Percentiles rank a stretch among this genome's conserved stretches.
Conservation (phyloP, 2,888 invertebrate species). For the Megaustenia siamemsis region DNA sequence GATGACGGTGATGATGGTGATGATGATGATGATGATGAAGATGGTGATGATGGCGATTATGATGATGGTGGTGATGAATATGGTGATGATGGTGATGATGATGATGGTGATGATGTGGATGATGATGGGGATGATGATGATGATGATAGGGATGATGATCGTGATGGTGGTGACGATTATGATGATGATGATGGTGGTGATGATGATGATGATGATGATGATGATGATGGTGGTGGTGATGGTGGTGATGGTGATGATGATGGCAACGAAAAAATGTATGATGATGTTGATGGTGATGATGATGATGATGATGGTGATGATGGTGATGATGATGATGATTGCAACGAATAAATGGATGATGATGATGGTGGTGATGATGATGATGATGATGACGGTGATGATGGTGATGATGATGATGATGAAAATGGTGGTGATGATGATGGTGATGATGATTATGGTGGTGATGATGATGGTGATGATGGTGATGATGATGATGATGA, state of each 20-base stretch:
- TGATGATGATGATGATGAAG: constrained; percentile 31
- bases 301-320: constrained; percentile 37
- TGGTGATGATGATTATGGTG: constrained; percentile 30
- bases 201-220: constrained; percentile 38
- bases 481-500: constrained; percentile 29
- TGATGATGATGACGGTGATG: neutral
- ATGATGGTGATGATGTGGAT: constrained; percentile 35
- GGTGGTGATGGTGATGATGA: constrained; percentile 35
- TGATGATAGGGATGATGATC: constrained; percentile 29
- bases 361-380: too few relatives aligned
- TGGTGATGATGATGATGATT: constrained; percentile 36
- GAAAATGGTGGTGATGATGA: neutral
- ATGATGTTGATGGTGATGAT: constrained; percentile 31
- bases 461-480: constrained; percentile 31
- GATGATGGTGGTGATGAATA: constrained; percentile 33
- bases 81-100: constrained; percentile 33
- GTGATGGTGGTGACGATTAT: constrained; percentile 30
- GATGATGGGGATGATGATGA: constrained; percentile 32
- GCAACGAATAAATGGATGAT: too few relatives aligned
- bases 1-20: constrained; percentile 17
- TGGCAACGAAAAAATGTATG: constrained; percentile 16
- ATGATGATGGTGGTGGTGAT: constrained; percentile 32
- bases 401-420: neutral
- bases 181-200: constrained; percentile 19
- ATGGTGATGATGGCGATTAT: constrained; percentile 39